Evolutionary conservation across 2,797 vertebrate genomes (phyloP).

Genomic region (Micrastur ruficollis): DNA sequence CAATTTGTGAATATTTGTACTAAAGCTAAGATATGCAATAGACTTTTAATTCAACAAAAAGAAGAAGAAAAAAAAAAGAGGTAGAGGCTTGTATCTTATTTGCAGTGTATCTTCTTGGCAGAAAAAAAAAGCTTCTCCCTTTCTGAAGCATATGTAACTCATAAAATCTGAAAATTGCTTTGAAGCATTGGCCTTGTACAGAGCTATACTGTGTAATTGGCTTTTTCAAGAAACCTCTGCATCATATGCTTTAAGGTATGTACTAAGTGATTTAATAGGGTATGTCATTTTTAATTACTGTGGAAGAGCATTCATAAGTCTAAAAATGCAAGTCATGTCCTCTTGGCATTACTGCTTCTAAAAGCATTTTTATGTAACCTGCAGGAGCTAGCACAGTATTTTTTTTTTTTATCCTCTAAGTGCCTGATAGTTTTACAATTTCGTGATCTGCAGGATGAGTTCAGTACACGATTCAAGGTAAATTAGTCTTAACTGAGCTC

Average conservation of each 20-base stretch:
- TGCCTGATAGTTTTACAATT: not conserved
- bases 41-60: not conserved
- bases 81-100: not conserved
- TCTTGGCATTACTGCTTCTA: not conserved
- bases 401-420: conserved; percentile 8
- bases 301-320: not conserved
- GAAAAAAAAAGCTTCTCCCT: not conserved
- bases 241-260: conserved; percentile 30
- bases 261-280: conserved; percentile 46
- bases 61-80: not conserved
- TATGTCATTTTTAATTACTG: conserved; percentile 56
- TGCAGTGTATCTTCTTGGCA: not conserved
- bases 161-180: conserved; percentile 31
- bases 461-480: not conserved
- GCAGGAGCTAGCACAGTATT: conserved; percentile 1
- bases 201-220: not conserved
- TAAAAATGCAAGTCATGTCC: conserved; percentile 48
- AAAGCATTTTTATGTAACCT: conserved; percentile 48
- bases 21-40: not conserved
- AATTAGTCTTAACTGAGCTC: conserved; percentile 53
- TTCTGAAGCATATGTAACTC: conserved; percentile 17
- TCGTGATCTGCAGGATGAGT: conserved; percentile 14
- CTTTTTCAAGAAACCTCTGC: conserved; percentile 29
- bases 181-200: not conserved
- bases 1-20: not conserved